A percentile compares a stretch with the other conserved stretches of the same genome.
Evolutionary conservation across 1,140 invertebrate species (phyloP).

Genomic region (Drosophila kanapiae): DNA sequence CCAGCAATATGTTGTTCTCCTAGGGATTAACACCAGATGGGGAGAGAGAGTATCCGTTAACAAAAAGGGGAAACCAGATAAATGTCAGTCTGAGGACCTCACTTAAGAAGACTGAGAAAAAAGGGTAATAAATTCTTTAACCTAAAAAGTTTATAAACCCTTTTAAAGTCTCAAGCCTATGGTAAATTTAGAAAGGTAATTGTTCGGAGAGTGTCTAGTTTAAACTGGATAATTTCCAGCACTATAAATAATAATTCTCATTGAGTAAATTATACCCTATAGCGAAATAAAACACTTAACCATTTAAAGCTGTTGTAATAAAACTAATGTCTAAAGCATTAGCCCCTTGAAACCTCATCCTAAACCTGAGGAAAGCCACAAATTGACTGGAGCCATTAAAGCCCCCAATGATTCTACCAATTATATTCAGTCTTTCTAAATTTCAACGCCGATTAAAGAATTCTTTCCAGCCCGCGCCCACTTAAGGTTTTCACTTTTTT

Average conservation of each 20-base stretch:
- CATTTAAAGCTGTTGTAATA: not conserved
- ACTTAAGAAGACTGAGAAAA: not conserved
- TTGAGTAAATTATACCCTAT: not conserved
- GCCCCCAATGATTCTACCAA: constrained; percentile 19
- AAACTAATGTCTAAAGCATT: not conserved
- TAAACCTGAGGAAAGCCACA: constrained; percentile 1
- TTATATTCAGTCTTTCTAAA: constrained; percentile 21
- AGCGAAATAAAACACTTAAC: too few relatives aligned
- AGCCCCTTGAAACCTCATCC: not conserved
- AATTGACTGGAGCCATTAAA: constrained; percentile 7
- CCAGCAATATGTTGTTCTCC: not conserved
- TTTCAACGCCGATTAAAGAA: constrained; percentile 40
- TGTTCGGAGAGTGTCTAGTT: not conserved
- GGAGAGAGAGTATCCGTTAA: not conserved
- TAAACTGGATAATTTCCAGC: too few relatives aligned
- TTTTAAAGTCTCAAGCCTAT: not conserved
- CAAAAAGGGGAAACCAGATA: not conserved
- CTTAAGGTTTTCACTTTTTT: constrained; percentile 67
- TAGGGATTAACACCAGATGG: constrained; percentile 16
- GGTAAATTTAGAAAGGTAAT: not conserved
- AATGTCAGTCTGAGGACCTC: not conserved
- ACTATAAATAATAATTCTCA: not conserved
- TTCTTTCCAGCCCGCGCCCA: constrained; percentile 53
- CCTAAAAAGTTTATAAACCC: not conserved
- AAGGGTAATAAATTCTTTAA: not conserved